Evolutionary conservation across 2,797 vertebrate genomes (phyloP).

Genomic region (Coregonus suidteri): DNA sequence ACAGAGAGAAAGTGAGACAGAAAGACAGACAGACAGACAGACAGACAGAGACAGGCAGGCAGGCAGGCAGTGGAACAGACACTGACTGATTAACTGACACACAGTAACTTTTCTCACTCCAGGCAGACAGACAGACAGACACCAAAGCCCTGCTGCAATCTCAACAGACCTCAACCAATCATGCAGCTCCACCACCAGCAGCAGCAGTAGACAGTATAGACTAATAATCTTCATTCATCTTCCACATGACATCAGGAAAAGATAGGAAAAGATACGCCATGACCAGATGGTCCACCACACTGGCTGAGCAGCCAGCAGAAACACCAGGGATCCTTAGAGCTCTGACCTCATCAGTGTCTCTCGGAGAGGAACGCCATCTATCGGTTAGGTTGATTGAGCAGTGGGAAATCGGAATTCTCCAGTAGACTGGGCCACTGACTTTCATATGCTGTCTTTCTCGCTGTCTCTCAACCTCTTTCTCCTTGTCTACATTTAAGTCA

Average conservation of each 20-base stretch:
- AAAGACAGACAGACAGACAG: too few relatives aligned
- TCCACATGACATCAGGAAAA: slow-evolving; percentile 23
- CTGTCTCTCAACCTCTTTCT: too few relatives aligned
- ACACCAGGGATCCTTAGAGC: neutral
- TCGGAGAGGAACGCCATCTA: slow-evolving; percentile 25
- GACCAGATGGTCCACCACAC: slow-evolving; percentile 1
- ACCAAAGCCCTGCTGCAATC: slow-evolving; percentile 34
- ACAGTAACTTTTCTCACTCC: too few relatives aligned
- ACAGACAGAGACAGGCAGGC: neutral
- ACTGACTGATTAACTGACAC: neutral
- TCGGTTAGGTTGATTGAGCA: slow-evolving; percentile 49
- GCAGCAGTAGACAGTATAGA: neutral
- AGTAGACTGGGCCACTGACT: too few relatives aligned
- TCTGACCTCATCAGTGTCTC: slow-evolving; percentile 20
- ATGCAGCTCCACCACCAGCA: slow-evolving; percentile 2
- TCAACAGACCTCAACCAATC: slow-evolving; percentile 30
- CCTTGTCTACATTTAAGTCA: too few relatives aligned
- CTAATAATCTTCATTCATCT: too few relatives aligned
- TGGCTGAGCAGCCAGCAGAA: slow-evolving; percentile 8
- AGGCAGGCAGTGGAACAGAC: neutral
- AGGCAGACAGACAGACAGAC: neutral
- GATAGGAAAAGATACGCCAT: slow-evolving; percentile 10
- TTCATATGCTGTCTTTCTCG: too few relatives aligned
- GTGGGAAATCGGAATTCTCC: slow-evolving; percentile 20
- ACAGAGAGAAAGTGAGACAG: too few relatives aligned